Evolutionary conservation across 2,797 vertebrate genomes (phyloP).

Genomic region (Peromyscus attwateri): DNA sequence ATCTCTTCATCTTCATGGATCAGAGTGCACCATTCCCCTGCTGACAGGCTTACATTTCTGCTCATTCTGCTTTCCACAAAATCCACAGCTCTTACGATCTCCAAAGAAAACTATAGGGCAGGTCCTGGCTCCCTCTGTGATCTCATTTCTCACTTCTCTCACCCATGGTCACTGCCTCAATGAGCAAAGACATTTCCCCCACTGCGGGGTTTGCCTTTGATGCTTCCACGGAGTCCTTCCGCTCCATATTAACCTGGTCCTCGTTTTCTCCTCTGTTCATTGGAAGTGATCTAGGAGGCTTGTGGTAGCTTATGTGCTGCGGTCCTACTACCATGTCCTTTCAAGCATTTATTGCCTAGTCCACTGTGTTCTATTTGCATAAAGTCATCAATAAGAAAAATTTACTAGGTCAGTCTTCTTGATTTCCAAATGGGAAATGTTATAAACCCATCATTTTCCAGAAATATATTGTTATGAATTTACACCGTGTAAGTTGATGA

Average conservation of each 20-base stretch:
- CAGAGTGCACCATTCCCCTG: background rate
- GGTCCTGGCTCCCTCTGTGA: background rate
- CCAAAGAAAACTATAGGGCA: background rate
- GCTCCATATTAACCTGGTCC: background rate
- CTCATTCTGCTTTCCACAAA: background rate
- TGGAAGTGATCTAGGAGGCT: background rate
- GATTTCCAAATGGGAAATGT: conserved; percentile 15
- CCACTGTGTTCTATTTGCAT: background rate
- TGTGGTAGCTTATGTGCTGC: background rate
- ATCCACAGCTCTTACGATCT: background rate
- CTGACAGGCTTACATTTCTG: background rate
- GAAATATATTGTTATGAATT: background rate
- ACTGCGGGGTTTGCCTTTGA: background rate
- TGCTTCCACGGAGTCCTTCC: background rate
- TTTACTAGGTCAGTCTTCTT: background rate
- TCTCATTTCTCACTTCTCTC: background rate
- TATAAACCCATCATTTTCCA: background rate
- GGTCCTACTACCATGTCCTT: background rate
- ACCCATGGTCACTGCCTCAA: background rate
- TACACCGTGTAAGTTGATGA: background rate
- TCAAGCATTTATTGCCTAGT: background rate
- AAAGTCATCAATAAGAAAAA: background rate
- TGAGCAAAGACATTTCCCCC: background rate
- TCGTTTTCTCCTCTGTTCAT: background rate
- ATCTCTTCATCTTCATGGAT: background rate